These are phyloP conservation scores for Liasis olivaceus DNA, from an alignment of 2,797 vertebrate genomes.

Conservation along the genomic window DNA sequence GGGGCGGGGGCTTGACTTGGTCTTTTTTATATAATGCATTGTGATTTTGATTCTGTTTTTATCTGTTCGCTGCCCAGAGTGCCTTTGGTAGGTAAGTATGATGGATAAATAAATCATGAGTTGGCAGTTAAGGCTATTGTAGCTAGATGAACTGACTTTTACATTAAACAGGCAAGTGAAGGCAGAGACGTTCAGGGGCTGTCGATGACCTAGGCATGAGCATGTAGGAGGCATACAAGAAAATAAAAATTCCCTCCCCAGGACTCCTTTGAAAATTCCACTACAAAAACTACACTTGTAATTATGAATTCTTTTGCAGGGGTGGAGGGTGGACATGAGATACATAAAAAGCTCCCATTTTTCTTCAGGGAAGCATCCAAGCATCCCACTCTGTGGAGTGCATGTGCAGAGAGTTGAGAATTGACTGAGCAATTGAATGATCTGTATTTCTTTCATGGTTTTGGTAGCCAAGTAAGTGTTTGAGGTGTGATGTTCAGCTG, in stretches of 20 bases:
- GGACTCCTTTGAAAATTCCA: neutral
- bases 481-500: conserved; percentile 17
- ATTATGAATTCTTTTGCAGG: neutral
- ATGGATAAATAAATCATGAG: neutral
- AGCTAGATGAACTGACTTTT: neutral
- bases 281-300: neutral
- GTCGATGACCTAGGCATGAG: neutral
- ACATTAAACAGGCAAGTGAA: neutral
- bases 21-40: neutral
- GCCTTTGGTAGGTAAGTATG: neutral
- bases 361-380: neutral
- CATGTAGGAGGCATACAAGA: neutral
- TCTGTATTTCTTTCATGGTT: conserved; percentile 36
- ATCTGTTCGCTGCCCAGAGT: neutral
- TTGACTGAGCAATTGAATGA: conserved; percentile 15
- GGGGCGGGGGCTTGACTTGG: neutral
- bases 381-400: neutral
- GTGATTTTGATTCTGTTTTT: neutral
- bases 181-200: neutral
- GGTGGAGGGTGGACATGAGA: neutral
- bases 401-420: conserved; percentile 16
- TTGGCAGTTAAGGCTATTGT: neutral
- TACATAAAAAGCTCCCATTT: neutral
- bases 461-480: conserved; percentile 50
- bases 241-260: neutral